Percentiles rank a stretch among this genome's conserved stretches.
Conservation (phyloP, 2,797 vertebrate genomes). For the Gymnoscopelus microlampas region DNA sequence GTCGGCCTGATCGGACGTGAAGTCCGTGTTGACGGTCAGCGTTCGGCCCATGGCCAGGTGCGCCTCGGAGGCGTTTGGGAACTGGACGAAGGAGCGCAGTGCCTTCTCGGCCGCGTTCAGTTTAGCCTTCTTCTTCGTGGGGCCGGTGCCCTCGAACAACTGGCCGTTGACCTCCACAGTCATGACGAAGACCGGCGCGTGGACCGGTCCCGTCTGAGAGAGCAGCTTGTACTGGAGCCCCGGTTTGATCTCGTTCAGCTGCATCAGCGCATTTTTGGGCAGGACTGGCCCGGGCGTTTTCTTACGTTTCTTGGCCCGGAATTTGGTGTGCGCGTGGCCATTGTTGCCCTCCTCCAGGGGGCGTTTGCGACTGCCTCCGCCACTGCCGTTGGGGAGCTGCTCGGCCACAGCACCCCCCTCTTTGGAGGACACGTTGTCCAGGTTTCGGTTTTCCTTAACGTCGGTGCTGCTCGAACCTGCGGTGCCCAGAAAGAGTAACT, state of each 20-base stretch:
- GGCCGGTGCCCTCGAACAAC: slow-evolving; percentile 94
- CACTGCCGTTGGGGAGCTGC: slow-evolving; percentile 91
- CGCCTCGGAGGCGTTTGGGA: slow-evolving; percentile 95
- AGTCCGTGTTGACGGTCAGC: slow-evolving; percentile 92
- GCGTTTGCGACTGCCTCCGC: slow-evolving; percentile 88
- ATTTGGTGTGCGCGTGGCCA: slow-evolving; percentile 89
- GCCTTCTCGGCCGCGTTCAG: slow-evolving; percentile 95
- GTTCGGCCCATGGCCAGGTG: slow-evolving; percentile 97
- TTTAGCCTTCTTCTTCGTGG: slow-evolving; percentile 98
- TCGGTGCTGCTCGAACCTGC: slow-evolving; percentile 98
- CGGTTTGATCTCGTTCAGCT: slow-evolving; percentile 96
- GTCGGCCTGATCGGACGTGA: slow-evolving; percentile 97
- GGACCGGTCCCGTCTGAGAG: slow-evolving; percentile 95
- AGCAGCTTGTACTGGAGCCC: slow-evolving; percentile 95
- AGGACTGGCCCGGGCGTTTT: slow-evolving; percentile 92
- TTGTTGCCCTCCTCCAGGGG: slow-evolving; percentile 96
- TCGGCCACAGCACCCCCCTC: slow-evolving; percentile 86
- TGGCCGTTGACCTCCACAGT: slow-evolving; percentile 97
- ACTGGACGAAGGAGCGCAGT: slow-evolving; percentile 95
- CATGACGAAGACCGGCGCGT: slow-evolving; percentile 96
- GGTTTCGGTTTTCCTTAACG: slow-evolving; percentile 96
- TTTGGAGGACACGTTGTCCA: slow-evolving; percentile 93
- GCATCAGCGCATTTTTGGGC: slow-evolving; percentile 98
- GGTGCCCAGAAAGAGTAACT: slow-evolving; percentile 99
- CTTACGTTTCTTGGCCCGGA: slow-evolving; percentile 94